A percentile compares a stretch with the other conserved stretches of the same genome.
Evolutionary conservation across 2,797 vertebrate genomes (phyloP).

Genomic region (Hydrolagus colliei): DNA sequence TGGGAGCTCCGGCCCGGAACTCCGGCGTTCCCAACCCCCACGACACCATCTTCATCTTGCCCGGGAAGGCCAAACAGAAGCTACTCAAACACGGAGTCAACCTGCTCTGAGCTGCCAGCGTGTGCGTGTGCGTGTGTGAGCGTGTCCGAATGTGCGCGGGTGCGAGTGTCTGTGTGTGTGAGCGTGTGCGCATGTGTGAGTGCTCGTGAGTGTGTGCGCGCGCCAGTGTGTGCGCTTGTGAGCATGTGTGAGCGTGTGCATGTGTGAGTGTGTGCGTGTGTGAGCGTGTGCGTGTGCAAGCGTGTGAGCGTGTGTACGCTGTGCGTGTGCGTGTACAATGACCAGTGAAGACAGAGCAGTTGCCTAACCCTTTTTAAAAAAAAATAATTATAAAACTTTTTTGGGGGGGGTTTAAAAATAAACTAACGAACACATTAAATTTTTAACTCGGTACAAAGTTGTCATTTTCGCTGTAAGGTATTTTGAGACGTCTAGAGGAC

Average conservation of each 20-base stretch:
- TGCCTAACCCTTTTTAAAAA: background rate
- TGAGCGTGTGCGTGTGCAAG: constrained; percentile 4
- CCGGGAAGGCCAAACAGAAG: constrained; percentile 75
- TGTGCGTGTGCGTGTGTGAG: background rate
- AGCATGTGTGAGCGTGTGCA: no score
- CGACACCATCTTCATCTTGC: constrained; percentile 74
- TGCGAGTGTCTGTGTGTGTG: no score
- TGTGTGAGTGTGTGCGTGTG: no score
- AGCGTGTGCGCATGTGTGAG: no score
- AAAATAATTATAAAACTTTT: background rate
- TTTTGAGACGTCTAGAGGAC: no score
- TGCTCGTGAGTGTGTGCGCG: no score
- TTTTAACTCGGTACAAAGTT: no score
- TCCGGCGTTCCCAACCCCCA: constrained; percentile 82
- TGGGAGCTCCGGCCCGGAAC: constrained; percentile 59
- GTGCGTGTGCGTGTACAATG: constrained; percentile 41
- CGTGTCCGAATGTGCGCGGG: no score
- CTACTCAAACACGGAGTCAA: constrained; percentile 89
- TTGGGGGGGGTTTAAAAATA: no score
- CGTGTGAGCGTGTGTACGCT: constrained; percentile 41
- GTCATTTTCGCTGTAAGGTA: no score
- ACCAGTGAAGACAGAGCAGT: background rate
- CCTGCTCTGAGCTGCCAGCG: constrained; percentile 61
- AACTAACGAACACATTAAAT: no score
- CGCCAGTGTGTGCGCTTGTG: no score